Base-by-base conservation (phyloP, 2,113 vertebrate genomes). In the Hydrochoerus hydrochaeris region DNA sequence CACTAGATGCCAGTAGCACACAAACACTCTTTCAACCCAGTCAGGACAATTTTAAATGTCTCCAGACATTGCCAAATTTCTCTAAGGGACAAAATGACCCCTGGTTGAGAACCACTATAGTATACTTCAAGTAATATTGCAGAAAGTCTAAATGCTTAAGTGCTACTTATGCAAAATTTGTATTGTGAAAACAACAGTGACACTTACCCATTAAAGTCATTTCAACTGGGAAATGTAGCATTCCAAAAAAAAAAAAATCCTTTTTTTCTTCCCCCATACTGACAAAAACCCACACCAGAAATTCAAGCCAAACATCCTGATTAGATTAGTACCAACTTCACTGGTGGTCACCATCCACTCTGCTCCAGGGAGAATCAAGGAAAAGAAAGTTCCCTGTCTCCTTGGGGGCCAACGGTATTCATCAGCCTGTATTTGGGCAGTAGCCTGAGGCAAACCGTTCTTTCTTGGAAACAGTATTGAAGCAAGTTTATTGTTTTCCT, bases 401-500 rank as follows among this genome's bases (percentile, higher is more conserved):
- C 88, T 95, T 22, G 60, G 49, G 32, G 77, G 30, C 60, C 57
- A 44, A 54, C 81, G 92, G 93, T 46, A 52, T 97, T 22, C 38
- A 94, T 49, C 38, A 78, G 75, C 38, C 94, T 97, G 65, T 88
- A 95, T 95, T 94, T 87, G 85, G 90, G 92, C 73, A 94, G 83
- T 77, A 86, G 95, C 86, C 82, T 89, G 90, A 96, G 92, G 97
- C 82, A 97, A 95, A 58, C 85, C 62, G 81, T 91, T 67, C 93
- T 97, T 97, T 97, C 91, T 96, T 97, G 85, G 86, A 97, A 84
- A 22, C 85, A 65, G 77, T 28, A 87, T n/a, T 96, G 94, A 94
- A 89, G 83, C 89, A 92, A 95, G 95, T 95, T 97, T 96, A 97
- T 97, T 98, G 96, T 97, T 97, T 97, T 97, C 88, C 92, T 97